phyloP scores from a whole-genome alignment of 2,113 vertebrate species.

The Melanerpes aurifrons region DNA sequence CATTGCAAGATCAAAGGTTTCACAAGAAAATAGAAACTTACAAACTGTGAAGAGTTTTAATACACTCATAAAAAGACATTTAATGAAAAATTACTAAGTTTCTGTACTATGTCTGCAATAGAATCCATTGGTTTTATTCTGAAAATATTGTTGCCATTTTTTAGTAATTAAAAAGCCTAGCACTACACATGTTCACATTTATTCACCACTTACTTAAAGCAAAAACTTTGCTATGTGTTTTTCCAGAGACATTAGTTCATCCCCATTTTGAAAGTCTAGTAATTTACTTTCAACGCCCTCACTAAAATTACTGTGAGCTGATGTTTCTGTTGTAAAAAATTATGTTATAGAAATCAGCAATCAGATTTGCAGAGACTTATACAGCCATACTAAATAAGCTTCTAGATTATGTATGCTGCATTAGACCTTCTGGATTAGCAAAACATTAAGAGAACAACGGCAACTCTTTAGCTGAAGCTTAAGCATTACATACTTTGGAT shows the following conservation, averaged over 20 bases:
- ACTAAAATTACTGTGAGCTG: constrained; percentile 45
- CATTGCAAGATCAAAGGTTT: constrained; percentile 72
- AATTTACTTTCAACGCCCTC: constrained; percentile 70
- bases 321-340: constrained; percentile 64
- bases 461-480: constrained; percentile 58
- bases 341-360: constrained; percentile 64
- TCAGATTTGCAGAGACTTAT: constrained; percentile 64
- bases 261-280: constrained; percentile 73
- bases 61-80: constrained; percentile 72
- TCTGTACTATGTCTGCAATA: constrained; percentile 68
- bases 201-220: constrained; percentile 74
- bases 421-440: constrained; percentile 72
- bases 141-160: constrained; percentile 79
- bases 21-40: constrained; percentile 79
- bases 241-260: constrained; percentile 73
- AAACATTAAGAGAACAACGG: constrained; percentile 69
- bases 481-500: constrained; percentile 69
- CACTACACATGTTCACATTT: constrained; percentile 73
- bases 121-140: constrained; percentile 73
- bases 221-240: constrained; percentile 57
- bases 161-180: constrained; percentile 73
- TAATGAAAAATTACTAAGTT: constrained; percentile 68
- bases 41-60: constrained; percentile 75
- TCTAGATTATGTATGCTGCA: constrained; percentile 60
- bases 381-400: constrained; percentile 70